A percentile compares a stretch with the other conserved stretches of the same genome.
Conservation (phyloP, 2,797 vertebrate genomes). For the Oreortyx pictus region DNA sequence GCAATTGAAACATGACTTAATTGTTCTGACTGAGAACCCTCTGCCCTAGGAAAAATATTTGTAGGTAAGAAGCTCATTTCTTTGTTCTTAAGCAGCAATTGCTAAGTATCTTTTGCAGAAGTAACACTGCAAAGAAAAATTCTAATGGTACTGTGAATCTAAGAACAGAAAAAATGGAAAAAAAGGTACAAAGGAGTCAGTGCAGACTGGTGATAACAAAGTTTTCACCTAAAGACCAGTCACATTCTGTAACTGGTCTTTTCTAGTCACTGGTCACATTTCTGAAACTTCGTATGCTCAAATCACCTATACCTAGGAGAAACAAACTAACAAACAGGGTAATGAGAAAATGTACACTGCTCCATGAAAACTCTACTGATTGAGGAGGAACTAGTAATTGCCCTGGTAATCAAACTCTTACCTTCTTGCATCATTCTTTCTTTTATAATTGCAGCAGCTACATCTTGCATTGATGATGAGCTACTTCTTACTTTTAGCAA, state of each 20-base stretch:
- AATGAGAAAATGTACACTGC: not conserved
- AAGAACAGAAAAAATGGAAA: not conserved
- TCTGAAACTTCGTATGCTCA: not conserved
- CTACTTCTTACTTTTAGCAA: not conserved
- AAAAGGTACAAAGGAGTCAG: fast-evolving
- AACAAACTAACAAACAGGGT: not conserved
- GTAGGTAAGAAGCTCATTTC: not conserved
- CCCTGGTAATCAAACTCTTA: not conserved
- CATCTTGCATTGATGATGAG: not conserved
- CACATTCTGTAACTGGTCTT: not conserved
- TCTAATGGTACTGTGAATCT: not conserved
- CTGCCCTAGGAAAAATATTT: not conserved
- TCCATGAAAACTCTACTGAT: not conserved
- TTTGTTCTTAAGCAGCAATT: not conserved
- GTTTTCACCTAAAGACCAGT: fast-evolving
- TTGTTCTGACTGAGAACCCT: not conserved
- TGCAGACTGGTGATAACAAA: not conserved
- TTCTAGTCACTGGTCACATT: not conserved
- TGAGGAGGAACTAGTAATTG: not conserved
- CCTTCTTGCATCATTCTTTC: not conserved
- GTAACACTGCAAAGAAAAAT: not conserved
- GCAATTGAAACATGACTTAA: not conserved
- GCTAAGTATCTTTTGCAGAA: not conserved
- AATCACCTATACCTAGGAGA: not conserved
- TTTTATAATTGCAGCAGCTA: not conserved